phyloP scores from a whole-genome alignment of 2,797 vertebrate genomes.

The Microctenopoma steveboyesi region DNA sequence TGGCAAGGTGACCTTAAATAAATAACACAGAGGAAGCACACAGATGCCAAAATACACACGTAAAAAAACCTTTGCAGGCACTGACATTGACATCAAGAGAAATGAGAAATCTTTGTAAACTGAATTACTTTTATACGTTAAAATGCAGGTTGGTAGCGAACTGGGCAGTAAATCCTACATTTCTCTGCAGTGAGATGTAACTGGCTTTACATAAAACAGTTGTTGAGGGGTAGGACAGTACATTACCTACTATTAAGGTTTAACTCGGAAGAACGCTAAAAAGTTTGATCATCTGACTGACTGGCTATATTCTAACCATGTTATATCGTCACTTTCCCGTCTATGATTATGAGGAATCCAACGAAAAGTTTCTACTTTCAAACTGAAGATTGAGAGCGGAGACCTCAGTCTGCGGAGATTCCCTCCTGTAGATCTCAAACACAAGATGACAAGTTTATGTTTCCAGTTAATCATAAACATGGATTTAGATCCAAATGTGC shows the following conservation, averaged over 20 bases:
- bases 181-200: too few species aligned
- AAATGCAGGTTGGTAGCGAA: too few species aligned
- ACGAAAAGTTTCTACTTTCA: constrained; percentile 13
- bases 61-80: constrained; percentile 3
- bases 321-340: too few species aligned
- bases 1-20: constrained; percentile 79
- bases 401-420: constrained; percentile 21
- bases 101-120: not conserved
- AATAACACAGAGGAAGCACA: constrained; percentile 20
- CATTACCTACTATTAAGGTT: too few species aligned
- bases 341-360: not conserved
- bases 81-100: constrained; percentile 16
- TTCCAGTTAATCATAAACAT: constrained; percentile 41
- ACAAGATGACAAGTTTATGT: constrained; percentile 31
- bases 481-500: constrained; percentile 20
- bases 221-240: too few species aligned
- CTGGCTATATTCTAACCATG: too few species aligned
- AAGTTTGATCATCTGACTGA: too few species aligned
- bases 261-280: too few species aligned
- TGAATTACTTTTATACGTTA: too few species aligned
- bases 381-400: constrained; percentile 3
- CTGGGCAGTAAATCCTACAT: too few species aligned
- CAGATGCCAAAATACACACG: not conserved
- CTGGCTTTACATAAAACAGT: too few species aligned
- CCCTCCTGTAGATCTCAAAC: constrained; percentile 10